These are phyloP conservation scores for Cataglyphis livida DNA, from an alignment of 2,888 invertebrate genomes.

Conservation along the genomic window DNA sequence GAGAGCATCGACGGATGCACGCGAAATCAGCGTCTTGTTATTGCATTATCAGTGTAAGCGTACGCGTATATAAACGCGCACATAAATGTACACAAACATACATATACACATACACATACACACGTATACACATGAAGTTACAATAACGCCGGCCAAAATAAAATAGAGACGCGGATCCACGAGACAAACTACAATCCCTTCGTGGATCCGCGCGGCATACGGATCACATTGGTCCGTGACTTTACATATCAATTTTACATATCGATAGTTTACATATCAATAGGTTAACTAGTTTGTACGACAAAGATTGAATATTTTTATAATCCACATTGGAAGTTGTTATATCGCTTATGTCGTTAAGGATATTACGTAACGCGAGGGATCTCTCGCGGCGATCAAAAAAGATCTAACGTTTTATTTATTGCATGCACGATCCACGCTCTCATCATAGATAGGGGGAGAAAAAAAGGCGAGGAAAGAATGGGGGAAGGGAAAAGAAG, in stretches of 20 bases:
- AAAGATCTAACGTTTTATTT: conserved; percentile 32
- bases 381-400: conserved; percentile 41
- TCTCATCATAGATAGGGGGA: no score
- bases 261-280: conserved; percentile 60
- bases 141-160: conserved; percentile 82
- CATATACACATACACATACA: conserved; percentile 27
- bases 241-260: conserved; percentile 81
- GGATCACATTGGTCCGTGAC: conserved; percentile 88
- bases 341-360: conserved; percentile 83
- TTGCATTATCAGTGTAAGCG: conserved; percentile 31
- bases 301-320: conserved; percentile 86
- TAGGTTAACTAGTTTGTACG: conserved; percentile 75
- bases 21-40: conserved; percentile 63
- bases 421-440: conserved; percentile 25
- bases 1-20: conserved; percentile 55
- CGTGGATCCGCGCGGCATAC: conserved; percentile 82
- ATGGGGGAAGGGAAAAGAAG: neutral
- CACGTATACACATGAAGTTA: conserved; percentile 52
- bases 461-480: neutral
- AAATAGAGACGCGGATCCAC: conserved; percentile 67
- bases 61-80: conserved; percentile 33
- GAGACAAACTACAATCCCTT: conserved; percentile 40
- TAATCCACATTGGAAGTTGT: conserved; percentile 88
- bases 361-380: conserved; percentile 68
- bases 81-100: conserved; percentile 7